phyloP scores from a whole-genome alignment of 1,140 invertebrate genomes.

The Drosophila elegans region DNA sequence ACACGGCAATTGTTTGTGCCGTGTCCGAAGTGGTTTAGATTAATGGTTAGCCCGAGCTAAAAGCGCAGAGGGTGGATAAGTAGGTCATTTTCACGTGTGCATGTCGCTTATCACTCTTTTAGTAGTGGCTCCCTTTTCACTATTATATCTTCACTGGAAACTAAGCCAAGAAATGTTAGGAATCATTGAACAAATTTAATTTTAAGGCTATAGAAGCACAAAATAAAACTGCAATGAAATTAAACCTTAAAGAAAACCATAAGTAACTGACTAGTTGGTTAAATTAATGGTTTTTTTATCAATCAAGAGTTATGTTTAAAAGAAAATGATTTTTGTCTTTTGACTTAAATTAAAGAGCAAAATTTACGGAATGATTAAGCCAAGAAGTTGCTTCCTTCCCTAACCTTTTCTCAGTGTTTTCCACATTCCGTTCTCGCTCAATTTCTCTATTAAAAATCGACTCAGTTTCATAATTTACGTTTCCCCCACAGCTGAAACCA shows the following conservation, averaged over 20 bases:
- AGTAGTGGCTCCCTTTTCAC: conserved; percentile 5
- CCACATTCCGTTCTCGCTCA: background rate
- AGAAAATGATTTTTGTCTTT: no score
- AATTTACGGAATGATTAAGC: no score
- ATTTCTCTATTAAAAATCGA: conserved; percentile 48
- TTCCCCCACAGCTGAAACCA: conserved; percentile 10
- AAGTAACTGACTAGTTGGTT: no score
- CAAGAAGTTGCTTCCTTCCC: background rate
- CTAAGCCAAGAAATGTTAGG: background rate
- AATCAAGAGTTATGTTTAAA: no score
- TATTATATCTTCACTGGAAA: conserved; percentile 8
- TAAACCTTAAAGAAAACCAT: no score
- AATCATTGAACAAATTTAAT: background rate
- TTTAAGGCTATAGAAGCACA: no score
- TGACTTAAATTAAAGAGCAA: no score
- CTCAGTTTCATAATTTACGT: conserved; percentile 44
- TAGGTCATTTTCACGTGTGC: conserved; percentile 52
- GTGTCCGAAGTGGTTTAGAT: conserved; percentile 53
- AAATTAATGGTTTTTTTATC: no score
- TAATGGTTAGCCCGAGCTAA: conserved; percentile 31
- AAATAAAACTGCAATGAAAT: no score
- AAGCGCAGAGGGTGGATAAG: conserved; percentile 12
- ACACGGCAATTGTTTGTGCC: conserved; percentile 48
- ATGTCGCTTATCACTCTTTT: conserved; percentile 49
- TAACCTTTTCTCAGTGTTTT: background rate